Conservation (phyloP, 2,888 invertebrate species). For the Helobdella robusta region DNA sequence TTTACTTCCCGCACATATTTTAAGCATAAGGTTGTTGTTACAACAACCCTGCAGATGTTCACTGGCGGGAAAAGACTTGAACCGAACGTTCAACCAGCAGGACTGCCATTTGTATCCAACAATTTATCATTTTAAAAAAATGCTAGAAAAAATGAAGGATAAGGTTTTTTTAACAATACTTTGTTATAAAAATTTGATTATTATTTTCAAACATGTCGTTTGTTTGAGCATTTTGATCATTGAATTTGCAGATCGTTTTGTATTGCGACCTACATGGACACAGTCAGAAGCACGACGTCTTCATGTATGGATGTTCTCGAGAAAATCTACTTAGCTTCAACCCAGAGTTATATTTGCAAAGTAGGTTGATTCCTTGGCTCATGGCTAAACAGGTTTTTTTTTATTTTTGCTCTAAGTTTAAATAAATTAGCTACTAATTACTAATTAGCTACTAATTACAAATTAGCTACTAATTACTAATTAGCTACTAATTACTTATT, state of each 20-base stretch:
- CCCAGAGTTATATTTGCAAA: slow-evolving; percentile 42
- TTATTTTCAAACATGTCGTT: not conserved
- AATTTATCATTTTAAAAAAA: slow-evolving; percentile 44
- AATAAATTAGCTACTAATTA: not conserved
- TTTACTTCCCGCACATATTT: not conserved
- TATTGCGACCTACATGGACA: slow-evolving; percentile 50
- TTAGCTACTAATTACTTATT: not conserved
- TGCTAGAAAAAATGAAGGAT: slow-evolving; percentile 36
- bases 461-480: slow-evolving; percentile 1
- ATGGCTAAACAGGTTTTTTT: slow-evolving; percentile 44
- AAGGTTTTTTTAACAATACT: not conserved
- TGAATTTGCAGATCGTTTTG: slow-evolving; percentile 40
- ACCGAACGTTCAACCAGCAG: slow-evolving; percentile 48
- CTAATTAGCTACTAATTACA: not conserved
- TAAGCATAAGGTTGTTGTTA: not conserved
- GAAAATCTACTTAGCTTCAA: not conserved
- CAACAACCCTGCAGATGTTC: slow-evolving; percentile 33
- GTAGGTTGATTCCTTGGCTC: slow-evolving; percentile 47
- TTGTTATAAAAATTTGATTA: not conserved
- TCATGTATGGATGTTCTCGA: slow-evolving; percentile 47
- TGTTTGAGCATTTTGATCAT: not conserved
- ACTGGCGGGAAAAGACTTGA: slow-evolving; percentile 45
- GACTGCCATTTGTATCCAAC: slow-evolving; percentile 46
- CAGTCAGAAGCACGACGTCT: slow-evolving; percentile 48
- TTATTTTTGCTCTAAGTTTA: not conserved